Percentiles rank a stretch among this genome's conserved stretches.
Evolutionary conservation across 2,113 vertebrate species (phyloP).

Genomic region (Hemiprocne comata): DNA sequence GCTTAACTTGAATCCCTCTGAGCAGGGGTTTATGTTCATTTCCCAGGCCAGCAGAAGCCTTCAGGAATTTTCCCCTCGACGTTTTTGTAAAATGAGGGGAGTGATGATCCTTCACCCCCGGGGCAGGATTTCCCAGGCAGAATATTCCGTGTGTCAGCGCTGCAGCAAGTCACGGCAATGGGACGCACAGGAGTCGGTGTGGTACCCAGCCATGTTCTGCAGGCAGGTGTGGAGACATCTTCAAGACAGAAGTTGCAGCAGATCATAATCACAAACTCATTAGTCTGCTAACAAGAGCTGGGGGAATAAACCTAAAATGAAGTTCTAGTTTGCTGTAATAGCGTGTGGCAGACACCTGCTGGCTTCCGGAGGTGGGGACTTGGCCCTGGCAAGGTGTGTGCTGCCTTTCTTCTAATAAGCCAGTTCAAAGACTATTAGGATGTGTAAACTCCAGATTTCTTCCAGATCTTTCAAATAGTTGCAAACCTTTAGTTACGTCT

Average conservation of each 20-base stretch:
- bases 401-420: neutral
- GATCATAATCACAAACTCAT: neutral
- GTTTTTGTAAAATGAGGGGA: neutral
- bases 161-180: rapidly evolving
- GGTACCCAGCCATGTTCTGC: neutral
- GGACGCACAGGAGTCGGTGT: rapidly evolving
- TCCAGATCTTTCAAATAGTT: neutral
- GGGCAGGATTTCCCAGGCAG: neutral
- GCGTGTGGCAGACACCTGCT: neutral
- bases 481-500: neutral
- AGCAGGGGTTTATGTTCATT: neutral
- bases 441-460: neutral
- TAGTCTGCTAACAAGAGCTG: neutral
- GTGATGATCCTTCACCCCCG: neutral
- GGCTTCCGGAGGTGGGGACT: neutral
- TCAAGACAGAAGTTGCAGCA: neutral
- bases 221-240: neutral
- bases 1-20: neutral
- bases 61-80: neutral
- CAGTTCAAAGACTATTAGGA: neutral
- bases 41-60: neutral
- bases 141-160: neutral
- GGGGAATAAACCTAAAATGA: neutral
- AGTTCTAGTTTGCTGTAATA: neutral
- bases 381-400: neutral